A percentile compares a stretch with the other conserved stretches of the same genome.
These are phyloP conservation scores for Sebastes diaconus DNA, from an alignment of 2,797 vertebrate genomes.

Conservation along the genomic window DNA sequence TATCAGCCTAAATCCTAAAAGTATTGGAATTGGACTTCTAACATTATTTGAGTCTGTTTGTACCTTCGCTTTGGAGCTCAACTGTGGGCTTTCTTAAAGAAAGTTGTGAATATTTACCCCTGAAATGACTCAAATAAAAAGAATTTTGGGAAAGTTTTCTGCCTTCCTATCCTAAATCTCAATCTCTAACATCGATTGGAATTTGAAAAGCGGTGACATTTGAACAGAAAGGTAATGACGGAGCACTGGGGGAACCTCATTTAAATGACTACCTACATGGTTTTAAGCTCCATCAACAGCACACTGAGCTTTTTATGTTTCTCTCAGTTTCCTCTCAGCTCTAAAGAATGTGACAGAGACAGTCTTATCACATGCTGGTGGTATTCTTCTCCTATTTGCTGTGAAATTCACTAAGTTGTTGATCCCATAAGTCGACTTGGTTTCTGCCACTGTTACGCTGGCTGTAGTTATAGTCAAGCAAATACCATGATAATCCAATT, in stretches of 20 bases:
- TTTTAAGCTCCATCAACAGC: neutral
- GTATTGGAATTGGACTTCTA: neutral
- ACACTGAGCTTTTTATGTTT: neutral
- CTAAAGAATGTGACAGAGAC: neutral
- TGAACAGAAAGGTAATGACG: neutral
- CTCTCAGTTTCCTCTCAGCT: neutral
- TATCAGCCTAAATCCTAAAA: too few relatives aligned
- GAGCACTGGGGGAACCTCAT: neutral
- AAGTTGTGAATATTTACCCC: accelerated
- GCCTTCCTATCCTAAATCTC: neutral
- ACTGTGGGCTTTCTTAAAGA: neutral
- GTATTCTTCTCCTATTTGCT: conserved; percentile 22
- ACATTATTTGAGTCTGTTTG: too few relatives aligned
- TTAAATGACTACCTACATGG: neutral
- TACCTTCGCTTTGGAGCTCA: neutral
- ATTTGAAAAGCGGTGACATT: neutral
- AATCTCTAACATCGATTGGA: too few relatives aligned
- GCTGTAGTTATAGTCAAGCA: conserved; percentile 27
- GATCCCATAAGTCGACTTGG: conserved; percentile 50
- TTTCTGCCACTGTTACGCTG: conserved; percentile 18
- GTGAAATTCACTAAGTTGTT: conserved; percentile 47
- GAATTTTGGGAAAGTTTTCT: neutral
- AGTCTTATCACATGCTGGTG: neutral
- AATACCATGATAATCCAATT: conserved; percentile 47
- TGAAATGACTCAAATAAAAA: neutral